phyloP scores from a whole-genome alignment of 2,888 invertebrate genomes.

The Aethes cnicana region DNA sequence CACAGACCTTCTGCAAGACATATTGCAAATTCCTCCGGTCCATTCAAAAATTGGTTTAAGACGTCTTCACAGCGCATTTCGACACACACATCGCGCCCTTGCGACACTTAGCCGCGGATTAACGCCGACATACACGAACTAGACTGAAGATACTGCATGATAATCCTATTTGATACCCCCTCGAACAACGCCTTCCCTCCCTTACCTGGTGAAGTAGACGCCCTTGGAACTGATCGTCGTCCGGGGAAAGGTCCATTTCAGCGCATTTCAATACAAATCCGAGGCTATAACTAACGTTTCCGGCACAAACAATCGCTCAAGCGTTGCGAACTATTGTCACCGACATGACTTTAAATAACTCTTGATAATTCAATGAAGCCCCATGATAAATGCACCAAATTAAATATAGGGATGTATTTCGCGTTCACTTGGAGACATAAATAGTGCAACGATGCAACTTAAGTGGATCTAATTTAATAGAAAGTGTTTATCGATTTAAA shows the following conservation, averaged over 20 bases:
- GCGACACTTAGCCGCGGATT: slow-evolving; percentile 20
- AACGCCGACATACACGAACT: slow-evolving; percentile 9
- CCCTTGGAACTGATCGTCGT: slow-evolving; percentile 90
- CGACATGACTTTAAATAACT: slow-evolving; percentile 29
- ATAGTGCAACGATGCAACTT: neutral
- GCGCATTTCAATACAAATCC: slow-evolving; percentile 42
- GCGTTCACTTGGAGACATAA: neutral
- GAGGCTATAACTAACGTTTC: slow-evolving; percentile 55
- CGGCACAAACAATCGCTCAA: slow-evolving; percentile 56
- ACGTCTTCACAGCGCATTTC: slow-evolving; percentile 3
- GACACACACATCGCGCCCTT: slow-evolving; percentile 32
- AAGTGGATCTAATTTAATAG: slow-evolving; percentile 3
- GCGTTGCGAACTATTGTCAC: slow-evolving; percentile 52
- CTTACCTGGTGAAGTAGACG: slow-evolving; percentile 88
- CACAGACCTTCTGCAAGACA: slow-evolving; percentile 12
- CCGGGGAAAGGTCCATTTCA: slow-evolving; percentile 87
- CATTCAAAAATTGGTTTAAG: neutral
- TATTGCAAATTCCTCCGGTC: slow-evolving; percentile 19
- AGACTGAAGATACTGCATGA: slow-evolving; percentile 32
- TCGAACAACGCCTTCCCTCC: slow-evolving; percentile 20
- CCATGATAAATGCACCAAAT: neutral
- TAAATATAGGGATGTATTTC: neutral
- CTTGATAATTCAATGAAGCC: slow-evolving; percentile 24
- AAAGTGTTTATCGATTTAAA: slow-evolving; percentile 21
- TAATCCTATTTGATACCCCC: slow-evolving; percentile 21